A percentile compares a stretch with the other conserved stretches of the same genome.
Evolutionary conservation across 2,113 vertebrate genomes (phyloP).

Genomic region (Xenopus laevis): DNA sequence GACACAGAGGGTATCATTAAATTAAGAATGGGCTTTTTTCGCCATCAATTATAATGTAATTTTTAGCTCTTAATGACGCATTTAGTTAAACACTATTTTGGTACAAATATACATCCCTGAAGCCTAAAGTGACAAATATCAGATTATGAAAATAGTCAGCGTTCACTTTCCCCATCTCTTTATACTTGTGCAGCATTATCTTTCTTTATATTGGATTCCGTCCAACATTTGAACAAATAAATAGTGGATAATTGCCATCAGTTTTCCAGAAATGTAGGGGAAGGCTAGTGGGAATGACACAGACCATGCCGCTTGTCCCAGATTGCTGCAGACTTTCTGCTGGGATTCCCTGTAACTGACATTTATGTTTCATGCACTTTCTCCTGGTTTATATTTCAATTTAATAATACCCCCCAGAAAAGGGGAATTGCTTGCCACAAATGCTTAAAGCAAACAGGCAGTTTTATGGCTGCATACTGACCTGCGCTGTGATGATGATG

Average conservation of each 20-base stretch:
- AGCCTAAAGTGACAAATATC: not conserved
- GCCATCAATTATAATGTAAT: too few species aligned
- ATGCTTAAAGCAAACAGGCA: not conserved
- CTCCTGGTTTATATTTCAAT: not conserved
- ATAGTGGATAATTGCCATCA: not conserved
- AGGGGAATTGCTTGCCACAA: not conserved
- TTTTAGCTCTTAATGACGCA: too few species aligned
- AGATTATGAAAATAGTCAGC: not conserved
- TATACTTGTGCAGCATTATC: not conserved
- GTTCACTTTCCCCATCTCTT: not conserved
- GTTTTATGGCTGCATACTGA: not conserved
- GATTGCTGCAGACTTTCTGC: not conserved
- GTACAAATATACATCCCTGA: not conserved
- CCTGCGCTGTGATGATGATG: not conserved
- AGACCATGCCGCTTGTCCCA: not conserved
- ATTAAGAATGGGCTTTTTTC: too few species aligned
- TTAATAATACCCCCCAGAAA: constrained; percentile 1
- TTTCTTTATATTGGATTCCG: not conserved
- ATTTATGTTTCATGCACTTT: not conserved
- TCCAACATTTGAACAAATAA: not conserved
- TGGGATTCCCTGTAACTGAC: not conserved
- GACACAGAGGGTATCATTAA: too few species aligned
- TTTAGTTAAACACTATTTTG: too few species aligned
- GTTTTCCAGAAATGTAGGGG: not conserved
- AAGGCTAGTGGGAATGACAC: not conserved